Conservation (phyloP, 1,140 invertebrate species). For the Heliothis virescens region DNA sequence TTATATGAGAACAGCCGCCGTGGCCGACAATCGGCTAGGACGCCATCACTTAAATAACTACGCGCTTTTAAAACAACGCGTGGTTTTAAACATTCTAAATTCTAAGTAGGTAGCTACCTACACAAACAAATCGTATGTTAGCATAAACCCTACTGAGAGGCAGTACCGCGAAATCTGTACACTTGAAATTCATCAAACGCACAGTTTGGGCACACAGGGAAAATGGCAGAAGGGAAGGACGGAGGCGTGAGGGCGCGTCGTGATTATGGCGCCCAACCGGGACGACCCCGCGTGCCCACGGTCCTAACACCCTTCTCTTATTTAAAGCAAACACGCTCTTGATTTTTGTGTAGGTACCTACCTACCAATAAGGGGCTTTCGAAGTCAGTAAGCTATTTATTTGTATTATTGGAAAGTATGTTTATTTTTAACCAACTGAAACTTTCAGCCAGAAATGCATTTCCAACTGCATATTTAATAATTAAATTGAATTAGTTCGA, state of each 20-base stretch:
- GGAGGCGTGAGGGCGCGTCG: slow-evolving; percentile 77
- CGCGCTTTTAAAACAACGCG: too few relatives aligned
- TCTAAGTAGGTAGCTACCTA: not conserved
- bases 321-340: slow-evolving; percentile 40
- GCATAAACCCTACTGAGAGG: slow-evolving; percentile 37
- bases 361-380: slow-evolving; percentile 11
- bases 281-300: slow-evolving; percentile 64
- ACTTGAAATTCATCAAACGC: slow-evolving; percentile 76
- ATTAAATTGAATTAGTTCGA: too few relatives aligned
- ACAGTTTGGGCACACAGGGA: slow-evolving; percentile 64
- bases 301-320: slow-evolving; percentile 48
- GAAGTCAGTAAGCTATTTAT: slow-evolving; percentile 16
- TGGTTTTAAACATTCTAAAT: too few relatives aligned
- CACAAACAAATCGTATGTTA: not conserved
- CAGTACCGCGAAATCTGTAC: slow-evolving; percentile 63
- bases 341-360: slow-evolving; percentile 7
- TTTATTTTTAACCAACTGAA: too few relatives aligned
- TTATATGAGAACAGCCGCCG: too few relatives aligned
- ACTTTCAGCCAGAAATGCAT: too few relatives aligned
- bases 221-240: slow-evolving; percentile 48
- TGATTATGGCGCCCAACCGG: slow-evolving; percentile 77
- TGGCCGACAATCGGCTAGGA: too few relatives aligned
- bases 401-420: not conserved
- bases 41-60: too few relatives aligned
- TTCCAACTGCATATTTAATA: too few relatives aligned